Percentiles rank a stretch among this genome's conserved stretches.
Conservation (phyloP, 2,888 invertebrate genomes). For the Heteropelma amictum region DNA sequence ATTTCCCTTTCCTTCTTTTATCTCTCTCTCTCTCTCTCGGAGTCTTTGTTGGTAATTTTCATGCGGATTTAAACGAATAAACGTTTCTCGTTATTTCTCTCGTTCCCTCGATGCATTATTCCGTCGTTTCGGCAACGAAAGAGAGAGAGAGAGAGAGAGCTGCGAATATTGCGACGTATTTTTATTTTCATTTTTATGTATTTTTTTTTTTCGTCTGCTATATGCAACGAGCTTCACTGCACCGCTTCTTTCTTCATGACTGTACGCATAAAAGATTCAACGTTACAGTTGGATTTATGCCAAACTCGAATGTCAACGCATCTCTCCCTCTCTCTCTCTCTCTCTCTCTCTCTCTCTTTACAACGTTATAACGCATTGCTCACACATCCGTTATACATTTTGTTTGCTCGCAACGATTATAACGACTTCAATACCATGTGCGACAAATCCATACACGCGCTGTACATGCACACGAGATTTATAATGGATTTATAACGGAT, state of each 20-base stretch:
- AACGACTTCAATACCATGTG: slow-evolving; percentile 22
- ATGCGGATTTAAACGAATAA: slow-evolving; percentile 37
- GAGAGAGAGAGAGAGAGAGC: not conserved
- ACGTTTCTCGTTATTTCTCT: slow-evolving; percentile 41
- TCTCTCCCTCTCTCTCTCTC: no score
- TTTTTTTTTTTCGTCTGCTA: not conserved
- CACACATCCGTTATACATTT: not conserved
- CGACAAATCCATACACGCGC: slow-evolving; percentile 14
- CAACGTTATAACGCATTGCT: slow-evolving; percentile 14
- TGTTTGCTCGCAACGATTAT: slow-evolving; percentile 2
- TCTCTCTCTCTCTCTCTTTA: no score
- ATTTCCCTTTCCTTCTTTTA: not conserved
- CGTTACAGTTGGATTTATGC: slow-evolving; percentile 44
- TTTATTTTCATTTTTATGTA: not conserved
- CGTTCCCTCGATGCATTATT: slow-evolving; percentile 44
- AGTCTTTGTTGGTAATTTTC: slow-evolving; percentile 20
- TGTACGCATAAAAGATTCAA: slow-evolving; percentile 44
- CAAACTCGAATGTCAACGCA: slow-evolving; percentile 41
- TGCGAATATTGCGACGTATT: not conserved
- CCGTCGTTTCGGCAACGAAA: slow-evolving; percentile 19
- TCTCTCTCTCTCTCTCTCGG: no score
- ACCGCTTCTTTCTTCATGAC: slow-evolving; percentile 1
- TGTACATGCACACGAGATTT: no score
- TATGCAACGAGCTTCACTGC: slow-evolving; percentile 15
- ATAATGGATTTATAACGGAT: no score